Conservation (phyloP, 2,888 invertebrate genomes). For the Phyllotreta striolata region DNA sequence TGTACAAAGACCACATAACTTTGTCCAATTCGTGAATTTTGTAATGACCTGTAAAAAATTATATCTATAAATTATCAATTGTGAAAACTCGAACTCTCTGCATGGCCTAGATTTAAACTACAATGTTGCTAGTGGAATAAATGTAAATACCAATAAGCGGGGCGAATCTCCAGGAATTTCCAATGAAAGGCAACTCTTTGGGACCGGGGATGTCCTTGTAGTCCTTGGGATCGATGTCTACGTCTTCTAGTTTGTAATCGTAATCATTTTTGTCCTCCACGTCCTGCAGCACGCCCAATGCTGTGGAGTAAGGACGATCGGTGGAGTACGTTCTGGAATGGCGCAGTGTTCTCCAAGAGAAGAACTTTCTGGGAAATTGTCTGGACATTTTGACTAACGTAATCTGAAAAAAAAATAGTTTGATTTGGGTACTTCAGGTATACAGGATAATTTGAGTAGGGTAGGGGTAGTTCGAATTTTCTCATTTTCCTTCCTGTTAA, state of each 20-base stretch:
- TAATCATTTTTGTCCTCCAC: constrained; percentile 41
- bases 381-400: constrained; percentile 32
- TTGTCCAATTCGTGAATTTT: constrained; percentile 68
- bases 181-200: constrained; percentile 74
- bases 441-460: no score
- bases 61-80: neutral
- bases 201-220: constrained; percentile 80
- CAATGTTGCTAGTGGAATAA: neutral
- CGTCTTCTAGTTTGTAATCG: constrained; percentile 37
- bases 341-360: constrained; percentile 18
- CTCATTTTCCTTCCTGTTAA: no score
- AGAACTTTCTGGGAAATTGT: constrained; percentile 30
- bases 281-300: constrained; percentile 47
- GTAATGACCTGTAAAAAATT: constrained; percentile 62
- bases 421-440: neutral
- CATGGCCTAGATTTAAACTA: no score
- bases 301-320: constrained; percentile 54
- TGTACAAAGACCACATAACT: constrained; percentile 67
- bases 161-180: constrained; percentile 84
- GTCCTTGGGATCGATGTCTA: constrained; percentile 53
- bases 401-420: constrained; percentile 23
- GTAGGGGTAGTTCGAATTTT: no score
- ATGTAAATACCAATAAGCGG: constrained; percentile 67
- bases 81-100: no score
- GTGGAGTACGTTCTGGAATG: constrained; percentile 40